Conservation (phyloP, 2,113 vertebrate genomes). For the Tychaedon coryphoeus region DNA sequence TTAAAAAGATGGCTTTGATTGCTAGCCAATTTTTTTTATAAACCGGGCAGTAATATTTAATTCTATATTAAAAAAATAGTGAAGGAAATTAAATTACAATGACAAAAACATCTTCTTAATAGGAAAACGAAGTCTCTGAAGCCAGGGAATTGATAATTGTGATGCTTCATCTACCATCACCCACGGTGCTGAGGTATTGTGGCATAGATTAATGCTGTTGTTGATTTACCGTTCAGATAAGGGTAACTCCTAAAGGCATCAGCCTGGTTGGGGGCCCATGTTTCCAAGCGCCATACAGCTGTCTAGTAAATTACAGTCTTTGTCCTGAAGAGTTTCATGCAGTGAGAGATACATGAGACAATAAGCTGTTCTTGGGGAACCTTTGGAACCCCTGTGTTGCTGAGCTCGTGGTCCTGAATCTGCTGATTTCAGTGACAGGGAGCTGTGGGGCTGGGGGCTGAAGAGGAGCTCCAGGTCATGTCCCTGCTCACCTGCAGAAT, state of each 20-base stretch:
- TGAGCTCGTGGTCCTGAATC: rapidly evolving
- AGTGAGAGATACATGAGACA: background rate
- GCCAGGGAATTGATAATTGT: slow-evolving; percentile 6
- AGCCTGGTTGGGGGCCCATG: background rate
- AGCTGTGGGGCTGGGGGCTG: background rate
- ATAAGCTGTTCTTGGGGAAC: background rate
- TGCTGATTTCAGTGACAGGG: background rate
- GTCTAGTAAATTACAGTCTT: background rate
- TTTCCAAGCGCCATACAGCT: background rate
- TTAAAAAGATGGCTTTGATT: slow-evolving; percentile 51
- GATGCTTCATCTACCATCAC: background rate
- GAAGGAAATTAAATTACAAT: slow-evolving; percentile 52
- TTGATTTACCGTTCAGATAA: slow-evolving; percentile 23
- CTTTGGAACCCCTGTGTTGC: background rate
- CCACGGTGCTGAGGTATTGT: background rate
- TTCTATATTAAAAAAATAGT: slow-evolving; percentile 13
- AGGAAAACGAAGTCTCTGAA: background rate
- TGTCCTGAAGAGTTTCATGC: background rate
- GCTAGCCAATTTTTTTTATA: slow-evolving; percentile 20
- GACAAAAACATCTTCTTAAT: background rate
- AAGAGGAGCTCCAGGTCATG: background rate
- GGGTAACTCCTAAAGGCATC: background rate
- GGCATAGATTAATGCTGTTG: background rate
- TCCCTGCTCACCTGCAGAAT: background rate
- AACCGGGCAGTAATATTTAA: slow-evolving; percentile 35